Evolutionary conservation across 2,888 invertebrate species (phyloP).

Genomic region (Archips xylosteana): DNA sequence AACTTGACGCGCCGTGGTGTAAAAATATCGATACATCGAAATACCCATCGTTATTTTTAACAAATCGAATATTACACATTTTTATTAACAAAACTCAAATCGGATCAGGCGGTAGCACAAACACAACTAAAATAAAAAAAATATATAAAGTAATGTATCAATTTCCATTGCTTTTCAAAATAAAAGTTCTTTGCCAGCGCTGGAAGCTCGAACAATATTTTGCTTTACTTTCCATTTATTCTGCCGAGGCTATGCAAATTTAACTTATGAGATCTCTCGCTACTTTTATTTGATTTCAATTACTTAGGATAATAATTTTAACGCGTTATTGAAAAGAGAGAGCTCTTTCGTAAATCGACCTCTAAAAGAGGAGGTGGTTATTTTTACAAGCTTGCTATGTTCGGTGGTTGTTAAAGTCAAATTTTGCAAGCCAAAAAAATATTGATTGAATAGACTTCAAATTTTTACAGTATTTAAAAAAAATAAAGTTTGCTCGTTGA

Average conservation of each 20-base stretch:
- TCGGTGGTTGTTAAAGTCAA: no score
- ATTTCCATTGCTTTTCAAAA: constrained; percentile 25
- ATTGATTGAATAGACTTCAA: no score
- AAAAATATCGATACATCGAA: no score
- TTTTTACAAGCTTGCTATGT: no score
- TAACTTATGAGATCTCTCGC: constrained; percentile 16
- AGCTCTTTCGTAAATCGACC: no score
- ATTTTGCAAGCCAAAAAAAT: no score
- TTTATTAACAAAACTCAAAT: background rate
- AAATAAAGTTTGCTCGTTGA: no score
- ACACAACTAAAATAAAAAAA: constrained; percentile 2
- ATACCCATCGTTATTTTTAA: no score
- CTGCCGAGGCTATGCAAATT: constrained; percentile 30
- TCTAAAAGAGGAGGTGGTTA: no score
- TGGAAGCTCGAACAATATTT: constrained; percentile 28
- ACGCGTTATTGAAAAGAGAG: background rate
- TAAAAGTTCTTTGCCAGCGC: constrained; percentile 19
- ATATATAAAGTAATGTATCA: constrained; percentile 4
- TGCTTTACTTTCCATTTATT: constrained; percentile 38
- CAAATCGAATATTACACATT: no score
- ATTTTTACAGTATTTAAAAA: no score
- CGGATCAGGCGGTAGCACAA: background rate
- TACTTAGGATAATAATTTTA: background rate
- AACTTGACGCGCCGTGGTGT: no score
- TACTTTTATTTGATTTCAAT: constrained; percentile 18